Conservation (phyloP, 2,888 invertebrate genomes). For the Drosophila setosimentum region DNA sequence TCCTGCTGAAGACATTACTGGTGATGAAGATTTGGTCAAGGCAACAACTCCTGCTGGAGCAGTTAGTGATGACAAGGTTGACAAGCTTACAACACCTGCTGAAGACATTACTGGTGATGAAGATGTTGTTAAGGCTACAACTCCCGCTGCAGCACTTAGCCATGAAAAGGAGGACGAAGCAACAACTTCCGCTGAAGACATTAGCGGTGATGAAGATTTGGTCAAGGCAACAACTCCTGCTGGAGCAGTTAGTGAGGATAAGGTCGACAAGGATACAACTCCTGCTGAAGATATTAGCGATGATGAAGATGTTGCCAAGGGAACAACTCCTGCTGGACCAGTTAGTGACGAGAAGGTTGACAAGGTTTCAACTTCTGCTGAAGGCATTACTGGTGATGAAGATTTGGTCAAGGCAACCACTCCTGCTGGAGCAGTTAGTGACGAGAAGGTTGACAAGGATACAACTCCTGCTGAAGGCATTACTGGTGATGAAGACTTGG, state of each 20-base stretch:
- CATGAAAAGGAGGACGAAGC: conserved; percentile 12
- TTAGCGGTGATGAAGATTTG: conserved; percentile 7
- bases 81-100: no score
- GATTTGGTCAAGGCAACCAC: conserved; percentile 24
- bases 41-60: conserved; percentile 15
- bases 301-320: conserved; percentile 7
- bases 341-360: conserved; percentile 16
- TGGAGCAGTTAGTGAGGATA: conserved; percentile 12
- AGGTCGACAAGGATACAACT: conserved; percentile 28
- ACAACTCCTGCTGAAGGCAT: no score
- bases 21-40: conserved; percentile 21
- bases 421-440: background rate
- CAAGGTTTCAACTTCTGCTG: conserved; percentile 5
- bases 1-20: conserved; percentile 1
- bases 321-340: conserved; percentile 15
- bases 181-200: conserved; percentile 12
- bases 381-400: conserved; percentile 12
- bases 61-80: no score
- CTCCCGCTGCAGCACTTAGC: conserved; percentile 11
- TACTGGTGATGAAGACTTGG: conserved; percentile 17
- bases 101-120: conserved; percentile 4
- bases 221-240: conserved; percentile 28
- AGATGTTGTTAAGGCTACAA: conserved; percentile 27
- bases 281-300: background rate
- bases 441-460: no score